Evolutionary conservation across 2,113 vertebrate genomes (phyloP), one percentile per base, ranked within the genome.

Genomic region (Scopus umbretta): DNA sequence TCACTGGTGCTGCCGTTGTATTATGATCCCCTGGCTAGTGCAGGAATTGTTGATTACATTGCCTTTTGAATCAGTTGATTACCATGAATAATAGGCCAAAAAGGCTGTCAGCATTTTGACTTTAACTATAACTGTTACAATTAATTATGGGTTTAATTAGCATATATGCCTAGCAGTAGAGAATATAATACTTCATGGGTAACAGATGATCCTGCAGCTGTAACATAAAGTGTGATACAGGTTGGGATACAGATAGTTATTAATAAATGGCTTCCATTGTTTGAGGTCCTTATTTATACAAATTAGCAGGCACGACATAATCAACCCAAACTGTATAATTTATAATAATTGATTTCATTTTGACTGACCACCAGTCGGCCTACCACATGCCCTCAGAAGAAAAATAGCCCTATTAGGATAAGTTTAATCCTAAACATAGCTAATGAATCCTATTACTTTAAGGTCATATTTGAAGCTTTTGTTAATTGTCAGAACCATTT

Each of bases 351-450:
- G 99, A 99, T 99, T 98, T 98, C 98, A 98, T 99, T 99, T 99
- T 99, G 98, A 99, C 98, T 99, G 99, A 99, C 99, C 98, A 98
- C 98, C 98, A 95, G 98, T 98, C 98, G 97, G 98, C 90, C 97
- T 98, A 98, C 98, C 98, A 98, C 98, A 98, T 95, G 97, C 98
- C 97, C 98, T 95, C 68, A 38, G 98, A 99, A 99, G 99, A 99
- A 99, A 99, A 99, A 99, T 99, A 98, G 99, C 99, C 99, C 99
- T 99, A 99, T 99, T 99, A 99, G 98, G 98, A 98, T 99, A 99
- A 99, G 99, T 99, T 99, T 99, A 99, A 99, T 99, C 98, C 99
- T 99, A 99, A 99, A 99, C 99, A 99, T 99, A 99, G 99, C 99
- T 99, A 99, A 99, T 98, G 98, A 98, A 99, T 98, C 98, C 98